Evolutionary conservation across 2,888 invertebrate genomes (phyloP).

Genomic region (Zaprionus lineosus): DNA sequence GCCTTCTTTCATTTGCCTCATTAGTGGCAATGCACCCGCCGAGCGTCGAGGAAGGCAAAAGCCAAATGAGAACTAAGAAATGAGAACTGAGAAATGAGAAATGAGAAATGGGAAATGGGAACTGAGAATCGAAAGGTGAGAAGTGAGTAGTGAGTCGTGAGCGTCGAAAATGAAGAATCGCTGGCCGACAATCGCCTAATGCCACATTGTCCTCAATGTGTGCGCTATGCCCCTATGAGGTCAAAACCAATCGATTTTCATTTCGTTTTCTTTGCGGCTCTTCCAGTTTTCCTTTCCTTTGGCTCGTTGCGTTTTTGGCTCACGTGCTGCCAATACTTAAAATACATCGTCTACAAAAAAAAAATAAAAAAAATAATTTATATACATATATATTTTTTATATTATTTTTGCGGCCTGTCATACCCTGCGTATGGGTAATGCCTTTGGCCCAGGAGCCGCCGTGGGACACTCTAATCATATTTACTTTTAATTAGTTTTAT

Average conservation of each 20-base stretch:
- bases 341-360: too few species aligned
- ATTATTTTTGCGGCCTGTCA: conserved; percentile 21
- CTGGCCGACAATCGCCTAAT: conserved; percentile 50
- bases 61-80: conserved; percentile 15
- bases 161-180: conserved; percentile 31
- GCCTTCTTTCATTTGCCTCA: conserved; percentile 45
- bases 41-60: conserved; percentile 20
- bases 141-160: conserved; percentile 9
- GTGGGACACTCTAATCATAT: conserved; percentile 23
- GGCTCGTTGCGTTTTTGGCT: conserved; percentile 41
- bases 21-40: conserved; percentile 71
- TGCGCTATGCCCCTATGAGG: conserved; percentile 71
- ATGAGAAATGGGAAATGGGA: conserved; percentile 18
- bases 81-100: conserved; percentile 1
- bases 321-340: conserved; percentile 66
- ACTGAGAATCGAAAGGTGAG: neutral
- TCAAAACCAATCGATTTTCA: conserved; percentile 80
- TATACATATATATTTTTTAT: too few species aligned
- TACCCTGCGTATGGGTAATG: conserved; percentile 38
- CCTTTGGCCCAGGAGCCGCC: neutral
- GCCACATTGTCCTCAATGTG: conserved; percentile 59
- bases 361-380: too few species aligned
- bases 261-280: conserved; percentile 53
- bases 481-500: conserved; percentile 32
- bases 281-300: conserved; percentile 43